Evolutionary conservation across 1,140 invertebrate species (phyloP).

Genomic region (Aphidius ervi): DNA sequence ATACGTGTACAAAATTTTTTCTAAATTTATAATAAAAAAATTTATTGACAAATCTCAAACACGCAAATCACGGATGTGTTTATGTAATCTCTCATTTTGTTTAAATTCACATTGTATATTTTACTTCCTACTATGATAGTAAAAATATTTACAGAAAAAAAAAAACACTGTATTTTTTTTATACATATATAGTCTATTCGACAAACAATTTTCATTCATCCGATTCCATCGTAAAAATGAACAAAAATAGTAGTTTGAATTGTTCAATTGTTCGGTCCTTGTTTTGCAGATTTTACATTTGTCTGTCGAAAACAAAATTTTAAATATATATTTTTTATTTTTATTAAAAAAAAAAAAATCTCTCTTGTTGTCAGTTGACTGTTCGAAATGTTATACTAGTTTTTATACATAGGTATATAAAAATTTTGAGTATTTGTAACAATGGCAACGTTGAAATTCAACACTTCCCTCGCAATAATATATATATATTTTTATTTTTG

Average conservation of each 20-base stretch:
- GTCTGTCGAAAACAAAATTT: slow-evolving; percentile 1
- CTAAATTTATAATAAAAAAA: no score
- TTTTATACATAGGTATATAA: slow-evolving; percentile 4
- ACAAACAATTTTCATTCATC: no score
- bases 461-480: slow-evolving; percentile 21
- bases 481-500: not conserved
- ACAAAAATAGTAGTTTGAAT: not conserved
- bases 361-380: slow-evolving; percentile 1
- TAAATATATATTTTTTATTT: slow-evolving; percentile 5
- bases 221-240: slow-evolving; percentile 7
- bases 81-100: no score
- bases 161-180: no score
- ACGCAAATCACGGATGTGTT: no score
- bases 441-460: slow-evolving; percentile 23
- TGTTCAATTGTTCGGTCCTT: not conserved
- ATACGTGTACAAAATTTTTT: no score
- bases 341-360: not conserved
- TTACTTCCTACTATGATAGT: no score
- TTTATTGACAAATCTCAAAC: no score
- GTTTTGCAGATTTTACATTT: slow-evolving; percentile 7
- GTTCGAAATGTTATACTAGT: slow-evolving; percentile 1
- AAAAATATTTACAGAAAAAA: no score
- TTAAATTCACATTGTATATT: no score
- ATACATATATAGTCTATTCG: no score
- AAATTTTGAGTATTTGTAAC: slow-evolving; percentile 15